Evolutionary conservation across 2,888 invertebrate species (phyloP).

Genomic region (Theretra japonica): DNA sequence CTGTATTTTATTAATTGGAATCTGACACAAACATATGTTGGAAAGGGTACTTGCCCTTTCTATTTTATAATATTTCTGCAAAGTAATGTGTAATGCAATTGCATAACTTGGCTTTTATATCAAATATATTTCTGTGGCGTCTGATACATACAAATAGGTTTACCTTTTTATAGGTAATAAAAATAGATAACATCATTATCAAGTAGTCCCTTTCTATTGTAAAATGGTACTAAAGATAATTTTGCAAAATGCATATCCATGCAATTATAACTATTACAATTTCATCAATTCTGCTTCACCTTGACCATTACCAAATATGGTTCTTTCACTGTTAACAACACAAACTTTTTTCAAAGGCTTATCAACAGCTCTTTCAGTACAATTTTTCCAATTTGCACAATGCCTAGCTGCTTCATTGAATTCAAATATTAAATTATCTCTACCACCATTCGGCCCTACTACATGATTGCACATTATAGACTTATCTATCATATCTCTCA

Average conservation of each 20-base stretch:
- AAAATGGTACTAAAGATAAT: neutral
- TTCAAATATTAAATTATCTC: constrained; percentile 87
- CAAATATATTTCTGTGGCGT: no score
- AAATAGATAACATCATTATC: no score
- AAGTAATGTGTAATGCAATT: no score
- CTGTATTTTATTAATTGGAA: no score
- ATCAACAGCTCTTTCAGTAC: constrained; percentile 76
- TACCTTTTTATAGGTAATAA: no score
- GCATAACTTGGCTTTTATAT: no score
- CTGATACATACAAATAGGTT: no score
- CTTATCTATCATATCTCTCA: constrained; percentile 84
- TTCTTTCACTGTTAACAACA: constrained; percentile 73
- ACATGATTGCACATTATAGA: constrained; percentile 87
- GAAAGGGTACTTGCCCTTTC: no score
- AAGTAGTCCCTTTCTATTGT: no score
- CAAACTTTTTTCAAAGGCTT: constrained; percentile 85
- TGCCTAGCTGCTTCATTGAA: constrained; percentile 86
- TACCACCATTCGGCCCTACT: constrained; percentile 92
- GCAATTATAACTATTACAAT: constrained; percentile 13
- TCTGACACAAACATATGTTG: no score
- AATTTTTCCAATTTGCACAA: constrained; percentile 82
- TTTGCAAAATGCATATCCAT: no score
- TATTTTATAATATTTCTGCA: no score
- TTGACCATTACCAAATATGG: constrained; percentile 31
- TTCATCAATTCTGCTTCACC: constrained; percentile 20